Conservation (phyloP, 2,113 vertebrate species). For the Trematomus loennbergii region DNA sequence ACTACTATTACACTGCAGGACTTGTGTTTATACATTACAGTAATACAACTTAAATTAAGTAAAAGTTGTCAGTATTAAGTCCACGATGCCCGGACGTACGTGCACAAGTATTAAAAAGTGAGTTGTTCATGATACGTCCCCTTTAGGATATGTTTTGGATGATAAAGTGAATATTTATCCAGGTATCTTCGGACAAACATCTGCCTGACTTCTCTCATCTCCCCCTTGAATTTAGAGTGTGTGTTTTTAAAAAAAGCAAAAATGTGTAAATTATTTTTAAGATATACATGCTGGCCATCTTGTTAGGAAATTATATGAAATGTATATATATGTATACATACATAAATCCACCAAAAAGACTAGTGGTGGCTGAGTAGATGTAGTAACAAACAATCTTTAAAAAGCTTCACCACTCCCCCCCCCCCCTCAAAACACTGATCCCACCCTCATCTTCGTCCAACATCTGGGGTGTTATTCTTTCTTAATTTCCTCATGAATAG, state of each 20-base stretch:
- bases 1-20: no score
- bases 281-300: slow-evolving; percentile 80
- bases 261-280: slow-evolving; percentile 87
- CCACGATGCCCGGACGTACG: no score
- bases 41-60: no score
- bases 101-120: no score
- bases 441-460: slow-evolving; percentile 65
- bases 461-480: slow-evolving; percentile 55
- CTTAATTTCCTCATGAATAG: slow-evolving; percentile 58
- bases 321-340: slow-evolving; percentile 78
- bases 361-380: slow-evolving; percentile 87
- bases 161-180: slow-evolving; percentile 41
- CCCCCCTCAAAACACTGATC: slow-evolving; percentile 61
- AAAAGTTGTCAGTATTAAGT: no score
- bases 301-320: slow-evolving; percentile 80
- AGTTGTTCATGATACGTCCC: no score
- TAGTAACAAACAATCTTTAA: slow-evolving; percentile 68
- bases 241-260: slow-evolving; percentile 85
- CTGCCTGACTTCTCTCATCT: slow-evolving; percentile 89
- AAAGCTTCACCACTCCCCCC: slow-evolving; percentile 80
- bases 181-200: slow-evolving; percentile 61
- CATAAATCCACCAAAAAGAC: slow-evolving; percentile 64
- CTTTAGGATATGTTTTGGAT: slow-evolving; percentile 54
- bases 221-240: slow-evolving; percentile 86
- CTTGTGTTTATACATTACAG: no score